A percentile compares a stretch with the other conserved stretches of the same genome.
Conservation (phyloP, 1,140 invertebrate genomes). For the Centruroides vittatus region DNA sequence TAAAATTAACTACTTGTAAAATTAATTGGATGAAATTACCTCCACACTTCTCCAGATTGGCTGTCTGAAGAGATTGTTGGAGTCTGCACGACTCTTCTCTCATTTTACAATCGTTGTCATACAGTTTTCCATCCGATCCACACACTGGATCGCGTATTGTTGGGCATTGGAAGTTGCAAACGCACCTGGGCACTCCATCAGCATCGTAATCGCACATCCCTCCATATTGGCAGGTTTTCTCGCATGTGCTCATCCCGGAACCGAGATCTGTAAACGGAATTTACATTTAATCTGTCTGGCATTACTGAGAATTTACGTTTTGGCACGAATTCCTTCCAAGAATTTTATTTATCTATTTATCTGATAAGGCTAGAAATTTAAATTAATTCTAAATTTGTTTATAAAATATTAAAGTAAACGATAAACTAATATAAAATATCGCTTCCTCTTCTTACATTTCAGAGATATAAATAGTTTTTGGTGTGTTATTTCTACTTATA, state of each 20-base stretch:
- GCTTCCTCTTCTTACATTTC: too few relatives aligned
- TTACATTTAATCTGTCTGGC: too few relatives aligned
- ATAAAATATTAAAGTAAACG: too few relatives aligned
- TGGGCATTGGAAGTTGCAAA: slow-evolving; percentile 18
- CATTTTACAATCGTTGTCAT: slow-evolving; percentile 70
- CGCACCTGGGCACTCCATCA: slow-evolving; percentile 10
- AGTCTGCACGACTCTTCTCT: slow-evolving; percentile 68
- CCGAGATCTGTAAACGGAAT: slow-evolving; percentile 1
- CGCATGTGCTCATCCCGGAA: slow-evolving; percentile 5
- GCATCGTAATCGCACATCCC: slow-evolving; percentile 19
- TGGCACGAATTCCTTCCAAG: too few relatives aligned
- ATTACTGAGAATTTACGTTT: too few relatives aligned
- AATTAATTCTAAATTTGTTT: too few relatives aligned
- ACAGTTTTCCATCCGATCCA: slow-evolving; percentile 62
- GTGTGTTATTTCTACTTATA: too few relatives aligned
- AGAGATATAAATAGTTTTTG: too few relatives aligned
- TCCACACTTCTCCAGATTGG: slow-evolving; percentile 1
- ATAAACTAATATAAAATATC: too few relatives aligned
- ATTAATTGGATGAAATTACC: not conserved
- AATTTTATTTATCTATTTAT: too few relatives aligned
- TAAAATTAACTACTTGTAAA: too few relatives aligned
- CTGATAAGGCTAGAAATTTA: too few relatives aligned
- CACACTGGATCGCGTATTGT: slow-evolving; percentile 35
- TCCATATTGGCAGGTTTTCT: slow-evolving; percentile 18
- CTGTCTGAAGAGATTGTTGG: slow-evolving; percentile 49